phyloP scores from a whole-genome alignment of 1,140 invertebrate species.

The Rhynchophorus ferrugineus region DNA sequence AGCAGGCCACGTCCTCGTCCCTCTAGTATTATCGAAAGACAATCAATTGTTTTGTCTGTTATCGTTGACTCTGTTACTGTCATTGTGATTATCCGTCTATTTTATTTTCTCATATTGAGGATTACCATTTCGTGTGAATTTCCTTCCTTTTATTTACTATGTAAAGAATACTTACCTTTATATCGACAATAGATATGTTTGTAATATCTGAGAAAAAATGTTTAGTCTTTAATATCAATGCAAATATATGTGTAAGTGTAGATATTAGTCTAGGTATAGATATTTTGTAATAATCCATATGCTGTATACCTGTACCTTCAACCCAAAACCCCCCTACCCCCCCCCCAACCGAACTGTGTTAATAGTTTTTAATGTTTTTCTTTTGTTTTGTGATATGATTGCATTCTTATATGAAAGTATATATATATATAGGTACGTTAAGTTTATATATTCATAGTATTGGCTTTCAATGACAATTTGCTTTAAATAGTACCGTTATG shows the following conservation, averaged over 20 bases:
- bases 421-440: too few relatives aligned
- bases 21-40: neutral
- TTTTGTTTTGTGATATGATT: too few relatives aligned
- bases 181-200: conserved; percentile 19
- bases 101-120: neutral
- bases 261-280: neutral
- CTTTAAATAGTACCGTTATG: too few relatives aligned
- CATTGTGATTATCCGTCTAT: neutral
- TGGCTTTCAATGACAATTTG: neutral
- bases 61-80: neutral
- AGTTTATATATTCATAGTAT: neutral
- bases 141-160: too few relatives aligned
- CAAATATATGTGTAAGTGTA: conserved; percentile 1
- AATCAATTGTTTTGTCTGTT: conserved; percentile 1
- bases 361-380: conserved; percentile 15
- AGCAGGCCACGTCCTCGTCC: too few relatives aligned
- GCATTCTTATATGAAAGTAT: too few relatives aligned
- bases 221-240: conserved; percentile 11
- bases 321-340: neutral
- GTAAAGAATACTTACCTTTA: conserved; percentile 1
- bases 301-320: neutral
- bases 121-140: neutral
- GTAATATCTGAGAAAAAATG: conserved; percentile 5
- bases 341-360: conserved; percentile 13
- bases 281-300: neutral